Percentiles rank a stretch among this genome's conserved stretches.
These are phyloP conservation scores for Trilocha varians DNA, from an alignment of 2,888 invertebrate species.

Conservation along the genomic window DNA sequence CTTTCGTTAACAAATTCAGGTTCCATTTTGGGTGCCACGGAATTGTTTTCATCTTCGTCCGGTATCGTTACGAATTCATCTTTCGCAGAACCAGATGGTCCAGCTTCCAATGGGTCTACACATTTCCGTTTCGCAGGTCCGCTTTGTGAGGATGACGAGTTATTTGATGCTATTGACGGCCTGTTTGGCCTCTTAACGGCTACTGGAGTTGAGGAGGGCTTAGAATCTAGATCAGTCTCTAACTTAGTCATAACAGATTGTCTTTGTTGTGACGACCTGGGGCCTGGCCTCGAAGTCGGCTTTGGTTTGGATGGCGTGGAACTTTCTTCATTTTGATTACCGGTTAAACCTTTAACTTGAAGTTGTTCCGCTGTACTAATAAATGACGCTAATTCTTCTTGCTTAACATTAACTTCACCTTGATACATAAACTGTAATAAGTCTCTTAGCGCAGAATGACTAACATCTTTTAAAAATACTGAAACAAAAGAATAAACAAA, in stretches of 20 bases:
- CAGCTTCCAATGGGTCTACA: conserved; percentile 76
- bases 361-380: conserved; percentile 81
- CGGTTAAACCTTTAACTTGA: conserved; percentile 80
- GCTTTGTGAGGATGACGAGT: conserved; percentile 73
- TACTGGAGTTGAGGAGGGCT: conserved; percentile 76
- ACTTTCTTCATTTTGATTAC: conserved; percentile 75
- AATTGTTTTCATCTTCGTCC: conserved; percentile 68
- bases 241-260: conserved; percentile 76
- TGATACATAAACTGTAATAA: conserved; percentile 82
- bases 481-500: conserved; percentile 34
- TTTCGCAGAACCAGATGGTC: conserved; percentile 71
- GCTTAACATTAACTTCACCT: conserved; percentile 81
- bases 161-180: conserved; percentile 77
- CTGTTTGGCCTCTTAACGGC: conserved; percentile 77
- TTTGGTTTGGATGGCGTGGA: conserved; percentile 73
- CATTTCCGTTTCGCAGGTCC: conserved; percentile 72
- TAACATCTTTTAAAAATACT: conserved; percentile 81
- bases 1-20: conserved; percentile 77
- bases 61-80: conserved; percentile 70
- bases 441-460: conserved; percentile 79
- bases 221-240: conserved; percentile 75
- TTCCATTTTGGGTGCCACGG: conserved; percentile 78
- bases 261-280: conserved; percentile 77
- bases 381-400: conserved; percentile 80
- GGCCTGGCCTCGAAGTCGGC: conserved; percentile 75